phyloP scores from a whole-genome alignment of 2,113 vertebrate genomes.

The Pachyramphus minor region DNA sequence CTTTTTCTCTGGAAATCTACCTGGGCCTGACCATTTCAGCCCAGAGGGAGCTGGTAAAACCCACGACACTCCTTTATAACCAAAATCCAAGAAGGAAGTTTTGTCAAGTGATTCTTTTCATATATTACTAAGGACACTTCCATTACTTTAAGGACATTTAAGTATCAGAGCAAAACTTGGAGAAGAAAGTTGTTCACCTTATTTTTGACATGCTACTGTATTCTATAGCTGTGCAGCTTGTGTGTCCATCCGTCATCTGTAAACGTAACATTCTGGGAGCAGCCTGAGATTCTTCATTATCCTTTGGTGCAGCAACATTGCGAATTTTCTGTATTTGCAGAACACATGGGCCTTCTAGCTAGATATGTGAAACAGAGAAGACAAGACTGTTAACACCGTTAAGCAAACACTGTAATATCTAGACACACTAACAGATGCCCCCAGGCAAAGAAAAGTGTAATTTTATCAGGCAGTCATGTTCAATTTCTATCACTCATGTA shows the following conservation, averaged over 20 bases:
- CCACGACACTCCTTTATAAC: not conserved
- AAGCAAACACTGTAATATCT: not conserved
- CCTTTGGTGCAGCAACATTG: conserved; percentile 91
- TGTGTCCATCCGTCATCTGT: conserved; percentile 97
- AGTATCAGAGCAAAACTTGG: not conserved
- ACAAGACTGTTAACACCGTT: not conserved
- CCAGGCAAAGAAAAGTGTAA: not conserved
- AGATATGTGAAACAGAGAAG: conserved; percentile 38
- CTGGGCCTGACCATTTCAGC: too few species aligned
- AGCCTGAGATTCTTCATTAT: conserved; percentile 91
- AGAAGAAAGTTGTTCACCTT: conserved; percentile 77
- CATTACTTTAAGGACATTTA: not conserved
- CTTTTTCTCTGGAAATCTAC: too few species aligned
- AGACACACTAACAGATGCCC: not conserved
- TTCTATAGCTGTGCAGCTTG: conserved; percentile 87
- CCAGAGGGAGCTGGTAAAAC: too few species aligned
- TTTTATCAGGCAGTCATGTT: not conserved
- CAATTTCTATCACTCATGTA: not conserved
- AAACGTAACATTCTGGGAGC: conserved; percentile 93
- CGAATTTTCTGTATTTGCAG: conserved; percentile 95
- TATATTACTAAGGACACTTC: not conserved
- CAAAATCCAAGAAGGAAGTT: not conserved
- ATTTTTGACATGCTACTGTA: conserved; percentile 90
- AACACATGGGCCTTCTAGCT: conserved; percentile 95
- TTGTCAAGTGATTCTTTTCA: not conserved